Evolutionary conservation across 2,113 vertebrate genomes (phyloP), one percentile per base, ranked within the genome.

Genomic region (Limanda limanda): DNA sequence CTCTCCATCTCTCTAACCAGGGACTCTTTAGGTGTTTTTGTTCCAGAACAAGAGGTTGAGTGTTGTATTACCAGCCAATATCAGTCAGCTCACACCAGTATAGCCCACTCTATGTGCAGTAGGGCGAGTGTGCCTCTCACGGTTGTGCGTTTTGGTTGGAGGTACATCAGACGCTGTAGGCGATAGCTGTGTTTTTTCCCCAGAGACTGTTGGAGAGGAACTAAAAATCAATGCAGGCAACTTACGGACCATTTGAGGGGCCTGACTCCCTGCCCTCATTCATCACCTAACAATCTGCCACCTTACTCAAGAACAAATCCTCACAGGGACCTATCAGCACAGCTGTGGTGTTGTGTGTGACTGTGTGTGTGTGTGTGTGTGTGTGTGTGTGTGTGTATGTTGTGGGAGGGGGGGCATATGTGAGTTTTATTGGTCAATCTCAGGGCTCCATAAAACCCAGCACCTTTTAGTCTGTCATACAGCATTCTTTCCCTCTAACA

Each of bases 171-270:
- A 54, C 21, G 35, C 78, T 80, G 78, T 58, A 71, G 79, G 75
- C 76, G 21, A 71, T 74, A 42, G 73, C 20, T 55, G 47, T 79
- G 71, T 85, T 82, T 63, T 79, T 63, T 79, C 88, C 78, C 70
- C 21, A 18, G 70, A 81, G 78, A 82, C 52, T 60, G 42, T 83
- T 90, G 27, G 25, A 15, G 7, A 84, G 72, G 74, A 82, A 89
- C 63, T 65, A 68, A 70, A 85, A 86, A 89, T 93, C 84, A 80
- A 89, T 82, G 72, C 52, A n/a, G 40, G 76, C 82, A 75, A 78
- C 83, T 87, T 69, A 83, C 31, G 37, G 77, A 71, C 77, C 72
- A 79, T 89, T 90, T 85, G 81, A 84, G 81, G 70, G 60, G 73
- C 74, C 59, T 51, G 77, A 79, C 87, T 83, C 70, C 71, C 63